A percentile compares a stretch with the other conserved stretches of the same genome.
Conservation (phyloP, 2,113 vertebrate species). For the Addax nasomaculatus region DNA sequence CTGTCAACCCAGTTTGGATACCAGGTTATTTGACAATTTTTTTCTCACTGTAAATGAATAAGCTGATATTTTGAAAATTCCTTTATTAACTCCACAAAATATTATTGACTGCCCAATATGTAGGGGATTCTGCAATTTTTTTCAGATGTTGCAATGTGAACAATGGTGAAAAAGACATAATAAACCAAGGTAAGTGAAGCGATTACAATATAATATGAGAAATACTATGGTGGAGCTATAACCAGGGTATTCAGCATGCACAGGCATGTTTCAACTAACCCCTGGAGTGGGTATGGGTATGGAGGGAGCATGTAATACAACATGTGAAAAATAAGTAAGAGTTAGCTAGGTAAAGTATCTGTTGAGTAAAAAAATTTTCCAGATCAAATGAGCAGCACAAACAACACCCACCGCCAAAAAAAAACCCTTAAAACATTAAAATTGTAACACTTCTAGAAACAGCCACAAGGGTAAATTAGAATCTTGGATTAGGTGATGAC, state of each 20-base stretch:
- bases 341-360: neutral
- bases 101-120: neutral
- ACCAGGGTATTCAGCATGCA: neutral
- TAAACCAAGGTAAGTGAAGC: neutral
- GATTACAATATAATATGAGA: neutral
- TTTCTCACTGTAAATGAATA: neutral
- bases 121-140: neutral
- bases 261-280: neutral
- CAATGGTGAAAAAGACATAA: neutral
- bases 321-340: neutral
- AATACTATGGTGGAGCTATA: fast-evolving
- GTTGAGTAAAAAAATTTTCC: neutral
- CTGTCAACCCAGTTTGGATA: neutral
- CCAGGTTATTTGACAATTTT: neutral
- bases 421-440: neutral
- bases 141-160: neutral
- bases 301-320: neutral
- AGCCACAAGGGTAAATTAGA: neutral
- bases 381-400: neutral
- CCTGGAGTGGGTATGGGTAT: no score
- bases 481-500: neutral
- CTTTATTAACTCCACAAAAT: neutral
- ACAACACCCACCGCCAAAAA: fast-evolving
- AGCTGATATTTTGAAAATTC: neutral
- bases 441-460: neutral